Evolutionary conservation across 2,888 invertebrate species (phyloP).

Genomic region (Dynastes grantii): DNA sequence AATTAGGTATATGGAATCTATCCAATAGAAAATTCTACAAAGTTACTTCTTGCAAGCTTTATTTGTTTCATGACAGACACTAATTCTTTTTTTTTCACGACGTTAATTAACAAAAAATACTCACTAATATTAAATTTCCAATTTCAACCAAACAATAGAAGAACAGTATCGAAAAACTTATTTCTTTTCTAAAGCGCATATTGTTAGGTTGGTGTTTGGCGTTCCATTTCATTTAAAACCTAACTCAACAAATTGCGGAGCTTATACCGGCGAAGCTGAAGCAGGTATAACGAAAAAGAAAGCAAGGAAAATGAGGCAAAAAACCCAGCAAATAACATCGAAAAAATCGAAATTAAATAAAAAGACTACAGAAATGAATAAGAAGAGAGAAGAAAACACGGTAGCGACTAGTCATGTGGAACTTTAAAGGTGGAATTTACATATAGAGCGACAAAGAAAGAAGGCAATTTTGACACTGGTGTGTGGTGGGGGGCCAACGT

Average conservation of each 20-base stretch:
- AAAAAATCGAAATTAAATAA: slow-evolving; percentile 48
- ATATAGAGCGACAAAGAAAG: slow-evolving; percentile 63
- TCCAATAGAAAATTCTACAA: too few species aligned
- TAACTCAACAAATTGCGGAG: neutral
- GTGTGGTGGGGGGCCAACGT: slow-evolving; percentile 59
- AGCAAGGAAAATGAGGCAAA: slow-evolving; percentile 26
- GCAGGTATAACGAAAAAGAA: slow-evolving; percentile 25
- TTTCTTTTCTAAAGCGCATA: too few species aligned
- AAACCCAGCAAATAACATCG: slow-evolving; percentile 41
- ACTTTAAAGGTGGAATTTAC: slow-evolving; percentile 64
- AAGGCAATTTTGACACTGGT: slow-evolving; percentile 63
- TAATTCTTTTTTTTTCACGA: too few species aligned
- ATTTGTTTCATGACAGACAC: too few species aligned
- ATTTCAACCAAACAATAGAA: too few species aligned
- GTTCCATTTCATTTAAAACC: slow-evolving; percentile 20
- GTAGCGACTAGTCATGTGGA: slow-evolving; percentile 55
- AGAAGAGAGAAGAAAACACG: slow-evolving; percentile 47
- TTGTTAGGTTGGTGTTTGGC: neutral
- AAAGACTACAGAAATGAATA: slow-evolving; percentile 44
- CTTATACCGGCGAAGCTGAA: slow-evolving; percentile 1
- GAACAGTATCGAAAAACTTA: too few species aligned
- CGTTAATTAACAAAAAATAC: too few species aligned
- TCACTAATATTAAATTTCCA: too few species aligned
- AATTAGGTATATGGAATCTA: too few species aligned
- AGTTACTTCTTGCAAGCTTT: too few species aligned